These are phyloP conservation scores for Trichoplusia ni DNA, from an alignment of 1,140 invertebrate species.

Conservation along the genomic window DNA sequence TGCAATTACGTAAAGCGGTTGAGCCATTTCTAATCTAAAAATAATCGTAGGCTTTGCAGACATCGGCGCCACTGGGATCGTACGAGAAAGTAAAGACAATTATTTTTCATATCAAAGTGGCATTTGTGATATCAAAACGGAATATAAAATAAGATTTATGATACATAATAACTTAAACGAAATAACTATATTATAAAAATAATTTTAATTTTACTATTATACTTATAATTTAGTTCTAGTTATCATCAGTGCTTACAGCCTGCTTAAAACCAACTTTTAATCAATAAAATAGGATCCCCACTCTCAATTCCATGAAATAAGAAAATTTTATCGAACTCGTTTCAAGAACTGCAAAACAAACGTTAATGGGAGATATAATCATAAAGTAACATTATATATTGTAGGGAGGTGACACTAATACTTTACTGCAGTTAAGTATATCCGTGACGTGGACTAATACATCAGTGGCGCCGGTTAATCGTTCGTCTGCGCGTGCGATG, in stretches of 20 bases:
- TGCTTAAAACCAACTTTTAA: too few relatives aligned
- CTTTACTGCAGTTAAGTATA: conserved; percentile 48
- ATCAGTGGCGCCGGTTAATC: conserved; percentile 73
- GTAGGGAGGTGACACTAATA: conserved; percentile 43
- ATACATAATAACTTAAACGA: not conserved
- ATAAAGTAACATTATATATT: conserved; percentile 16
- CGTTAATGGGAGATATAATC: not conserved
- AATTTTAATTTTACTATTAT: too few relatives aligned
- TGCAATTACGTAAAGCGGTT: conserved; percentile 81
- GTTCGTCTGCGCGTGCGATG: conserved; percentile 67
- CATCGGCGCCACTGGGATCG: conserved; percentile 76
- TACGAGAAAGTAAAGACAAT: conserved; percentile 78
- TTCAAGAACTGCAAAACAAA: not conserved
- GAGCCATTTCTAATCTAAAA: conserved; percentile 82
- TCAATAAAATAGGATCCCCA: too few relatives aligned
- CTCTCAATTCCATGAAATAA: too few relatives aligned
- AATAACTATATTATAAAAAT: too few relatives aligned
- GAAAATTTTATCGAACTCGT: too few relatives aligned
- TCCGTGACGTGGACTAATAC: conserved; percentile 62
- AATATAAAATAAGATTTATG: too few relatives aligned
- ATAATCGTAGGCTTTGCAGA: conserved; percentile 78
- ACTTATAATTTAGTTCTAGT: too few relatives aligned
- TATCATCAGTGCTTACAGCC: too few relatives aligned
- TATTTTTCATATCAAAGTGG: conserved; percentile 52
- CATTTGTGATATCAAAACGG: too few relatives aligned